phyloP scores from a whole-genome alignment of 2,888 invertebrate species.

The Celastrina argiolus region DNA sequence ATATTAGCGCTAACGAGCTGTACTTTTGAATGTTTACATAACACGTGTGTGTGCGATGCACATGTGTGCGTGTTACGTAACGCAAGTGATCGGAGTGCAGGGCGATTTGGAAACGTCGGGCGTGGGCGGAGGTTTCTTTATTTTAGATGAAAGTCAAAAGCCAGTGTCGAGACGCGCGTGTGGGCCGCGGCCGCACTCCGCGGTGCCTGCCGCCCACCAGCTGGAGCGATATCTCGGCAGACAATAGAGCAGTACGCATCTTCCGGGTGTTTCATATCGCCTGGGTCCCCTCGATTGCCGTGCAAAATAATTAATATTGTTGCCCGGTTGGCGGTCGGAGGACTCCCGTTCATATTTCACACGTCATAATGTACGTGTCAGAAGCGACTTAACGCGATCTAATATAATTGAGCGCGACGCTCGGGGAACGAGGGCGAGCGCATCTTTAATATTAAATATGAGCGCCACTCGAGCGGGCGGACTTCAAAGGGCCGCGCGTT shows the following conservation, averaged over 20 bases:
- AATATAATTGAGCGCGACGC: neutral
- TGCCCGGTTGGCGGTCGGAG: too few relatives aligned
- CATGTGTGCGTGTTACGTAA: slow-evolving; percentile 48
- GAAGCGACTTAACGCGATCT: neutral
- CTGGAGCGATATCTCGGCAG: neutral
- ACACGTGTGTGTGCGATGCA: slow-evolving; percentile 29
- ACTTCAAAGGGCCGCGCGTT: neutral
- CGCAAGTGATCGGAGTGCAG: slow-evolving; percentile 54
- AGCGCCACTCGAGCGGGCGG: slow-evolving; percentile 1
- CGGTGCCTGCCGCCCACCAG: neutral
- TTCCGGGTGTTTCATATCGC: too few relatives aligned
- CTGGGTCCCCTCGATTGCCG: neutral
- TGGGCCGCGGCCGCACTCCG: neutral
- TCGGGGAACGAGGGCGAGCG: neutral
- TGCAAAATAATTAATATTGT: too few relatives aligned
- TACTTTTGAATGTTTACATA: slow-evolving; percentile 15
- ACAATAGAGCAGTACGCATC: neutral
- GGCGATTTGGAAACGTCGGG: slow-evolving; percentile 60
- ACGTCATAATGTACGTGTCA: too few relatives aligned
- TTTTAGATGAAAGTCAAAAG: slow-evolving; percentile 68
- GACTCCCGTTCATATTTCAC: too few relatives aligned
- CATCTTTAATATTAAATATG: slow-evolving; percentile 10
- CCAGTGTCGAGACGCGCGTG: slow-evolving; percentile 47
- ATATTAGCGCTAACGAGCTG: slow-evolving; percentile 3
- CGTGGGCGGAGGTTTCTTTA: slow-evolving; percentile 59